Conservation (phyloP, 2,888 invertebrate species). For the Eurois occulta region DNA sequence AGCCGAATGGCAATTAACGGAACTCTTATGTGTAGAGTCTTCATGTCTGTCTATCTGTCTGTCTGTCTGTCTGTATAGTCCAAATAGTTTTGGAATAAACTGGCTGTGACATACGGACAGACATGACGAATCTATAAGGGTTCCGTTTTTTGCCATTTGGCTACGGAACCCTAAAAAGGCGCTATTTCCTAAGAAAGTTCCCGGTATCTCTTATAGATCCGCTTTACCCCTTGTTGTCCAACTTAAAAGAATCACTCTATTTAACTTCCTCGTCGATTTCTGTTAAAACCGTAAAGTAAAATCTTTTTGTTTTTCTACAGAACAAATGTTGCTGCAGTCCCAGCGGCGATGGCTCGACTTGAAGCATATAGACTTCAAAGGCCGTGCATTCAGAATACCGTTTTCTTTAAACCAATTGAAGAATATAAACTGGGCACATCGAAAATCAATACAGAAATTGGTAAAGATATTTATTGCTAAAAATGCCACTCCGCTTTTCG, state of each 20-base stretch:
- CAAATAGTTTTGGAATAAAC: no score
- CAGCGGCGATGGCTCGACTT: conserved; percentile 92
- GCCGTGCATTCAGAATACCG: conserved; percentile 81
- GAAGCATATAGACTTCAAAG: conserved; percentile 83
- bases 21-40: no score
- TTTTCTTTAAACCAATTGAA: conserved; percentile 79
- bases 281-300: background rate
- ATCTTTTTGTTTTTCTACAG: conserved; percentile 82
- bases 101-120: no score
- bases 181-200: background rate
- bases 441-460: conserved; percentile 79
- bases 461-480: conserved; percentile 67
- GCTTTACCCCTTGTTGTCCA: background rate
- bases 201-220: background rate
- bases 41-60: no score
- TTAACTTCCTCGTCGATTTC: background rate
- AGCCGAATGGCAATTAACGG: no score
- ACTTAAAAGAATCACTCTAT: background rate
- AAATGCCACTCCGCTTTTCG: background rate
- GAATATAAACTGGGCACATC: conserved; percentile 82
- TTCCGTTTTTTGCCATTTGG: no score
- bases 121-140: no score
- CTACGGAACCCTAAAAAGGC: no score
- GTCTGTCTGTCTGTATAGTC: no score
- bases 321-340: conserved; percentile 95